These are phyloP conservation scores for Junco hyemalis DNA, from an alignment of 2,113 vertebrate species.

Conservation along the genomic window DNA sequence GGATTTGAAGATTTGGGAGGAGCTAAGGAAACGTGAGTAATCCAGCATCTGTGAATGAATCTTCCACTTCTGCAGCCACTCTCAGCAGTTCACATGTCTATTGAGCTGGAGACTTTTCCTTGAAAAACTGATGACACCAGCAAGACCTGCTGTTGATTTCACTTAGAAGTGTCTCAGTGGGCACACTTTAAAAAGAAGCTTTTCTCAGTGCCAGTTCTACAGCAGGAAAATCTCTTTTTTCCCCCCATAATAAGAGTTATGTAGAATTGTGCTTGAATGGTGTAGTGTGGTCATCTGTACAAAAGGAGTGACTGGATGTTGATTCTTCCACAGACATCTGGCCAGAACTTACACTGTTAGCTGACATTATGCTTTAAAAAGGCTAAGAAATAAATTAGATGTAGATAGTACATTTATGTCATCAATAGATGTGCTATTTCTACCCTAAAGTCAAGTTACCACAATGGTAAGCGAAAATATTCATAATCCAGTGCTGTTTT, in stretches of 20 bases:
- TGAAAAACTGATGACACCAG: not conserved
- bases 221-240: not conserved
- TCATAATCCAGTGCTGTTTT: not conserved
- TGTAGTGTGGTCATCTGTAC: not conserved
- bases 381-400: not conserved
- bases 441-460: not conserved
- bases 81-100: not conserved
- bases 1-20: not conserved
- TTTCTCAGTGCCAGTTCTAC: not conserved
- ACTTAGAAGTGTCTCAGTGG: rapidly evolving
- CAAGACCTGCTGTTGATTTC: not conserved
- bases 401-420: not conserved
- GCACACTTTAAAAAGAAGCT: not conserved
- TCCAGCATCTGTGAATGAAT: not conserved
- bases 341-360: not conserved
- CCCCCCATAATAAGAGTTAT: not conserved
- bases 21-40: not conserved
- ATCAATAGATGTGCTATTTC: not conserved
- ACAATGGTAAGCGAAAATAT: not conserved
- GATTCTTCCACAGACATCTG: not conserved
- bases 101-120: not conserved
- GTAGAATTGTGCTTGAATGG: not conserved
- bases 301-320: not conserved
- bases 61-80: not conserved
- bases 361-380: not conserved